Conservation (phyloP, 2,113 vertebrate genomes). For the Platichthys stellatus region DNA sequence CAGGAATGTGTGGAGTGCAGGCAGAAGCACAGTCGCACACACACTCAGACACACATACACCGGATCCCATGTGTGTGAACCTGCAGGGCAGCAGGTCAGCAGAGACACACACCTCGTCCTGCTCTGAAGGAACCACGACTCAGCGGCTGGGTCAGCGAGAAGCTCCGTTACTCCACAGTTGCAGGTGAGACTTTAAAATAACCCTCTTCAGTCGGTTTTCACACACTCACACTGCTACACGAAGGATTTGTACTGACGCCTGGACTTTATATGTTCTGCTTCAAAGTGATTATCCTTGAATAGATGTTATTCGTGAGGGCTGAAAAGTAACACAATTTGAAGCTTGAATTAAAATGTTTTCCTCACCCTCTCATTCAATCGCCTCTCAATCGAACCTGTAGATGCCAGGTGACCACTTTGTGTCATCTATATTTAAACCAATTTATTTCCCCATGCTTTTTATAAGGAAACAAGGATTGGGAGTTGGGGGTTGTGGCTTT, state of each 20-base stretch:
- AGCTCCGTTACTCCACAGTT: slow-evolving; percentile 12
- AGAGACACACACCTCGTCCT: slow-evolving; percentile 11
- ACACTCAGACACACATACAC: background rate
- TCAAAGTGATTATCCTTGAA: no score
- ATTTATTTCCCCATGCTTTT: slow-evolving; percentile 17
- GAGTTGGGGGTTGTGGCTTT: no score
- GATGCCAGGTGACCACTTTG: slow-evolving; percentile 58
- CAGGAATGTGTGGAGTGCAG: slow-evolving; percentile 46
- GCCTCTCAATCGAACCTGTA: background rate
- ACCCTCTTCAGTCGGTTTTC: background rate
- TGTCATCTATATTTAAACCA: slow-evolving; percentile 64
- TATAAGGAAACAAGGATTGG: no score
- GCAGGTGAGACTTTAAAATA: slow-evolving; percentile 55
- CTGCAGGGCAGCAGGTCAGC: slow-evolving; percentile 39
- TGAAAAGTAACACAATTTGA: no score
- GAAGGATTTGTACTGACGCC: slow-evolving; percentile 10
- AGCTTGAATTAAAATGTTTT: no score
- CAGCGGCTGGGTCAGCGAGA: slow-evolving; percentile 4
- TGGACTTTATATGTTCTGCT: slow-evolving; percentile 37
- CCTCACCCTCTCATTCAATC: slow-evolving; percentile 12
- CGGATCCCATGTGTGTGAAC: background rate
- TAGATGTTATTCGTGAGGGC: no score
- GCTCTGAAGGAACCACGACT: slow-evolving; percentile 16
- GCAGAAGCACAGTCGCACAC: slow-evolving; percentile 17
- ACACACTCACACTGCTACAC: background rate